Base-by-base conservation (phyloP, 1,140 invertebrate species). In the Maconellicoccus hirsutus region DNA sequence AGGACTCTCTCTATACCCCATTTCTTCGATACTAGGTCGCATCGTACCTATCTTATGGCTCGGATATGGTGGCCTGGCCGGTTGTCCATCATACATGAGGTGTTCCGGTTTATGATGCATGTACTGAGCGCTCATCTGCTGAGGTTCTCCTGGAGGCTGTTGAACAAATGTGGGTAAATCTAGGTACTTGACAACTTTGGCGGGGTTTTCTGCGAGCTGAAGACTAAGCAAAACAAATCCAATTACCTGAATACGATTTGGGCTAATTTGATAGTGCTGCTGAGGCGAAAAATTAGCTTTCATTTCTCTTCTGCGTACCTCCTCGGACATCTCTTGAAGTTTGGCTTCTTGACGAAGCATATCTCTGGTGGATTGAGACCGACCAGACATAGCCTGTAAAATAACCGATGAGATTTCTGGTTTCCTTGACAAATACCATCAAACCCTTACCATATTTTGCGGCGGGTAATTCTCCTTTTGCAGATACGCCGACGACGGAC, bases 321-420 rank as follows among this genome's bases (percentile, higher is more conserved):
- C 90, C 76, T 92, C 90, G 12, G 87, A 85, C 88, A 92, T 91
- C 77, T 92, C 90, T 25, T 87, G 85, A 71, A 92, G 82, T 78
- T 92, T 92, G 0, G 89, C 90, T 73, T 89, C 87, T 71, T 88
- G 87, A 3, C 88, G 79, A 10, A 87, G 78, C 66, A 86, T 81
- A 76, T 86, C 84, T 12, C 84, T 76, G 0, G 82, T 81, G 7
- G 83, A 83, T 69, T 84, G 83, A 0, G 82, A 83, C 59, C 83
- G 74, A 0, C 77, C 77, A 3, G 79, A 78, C 72, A 79, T 79
- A 0, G 76, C 25, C 61, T 66, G 22, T 22, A 19, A 22, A 66
- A 26, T 23, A 66, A 66, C 25, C 22, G 14, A 66, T 22, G 61
- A n/a, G n/a, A n/a, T n/a, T n/a, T n/a, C n/a, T n/a, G n/a, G n/a